Conservation (phyloP, 2,797 vertebrate species). For the Meriones psammophilus region DNA sequence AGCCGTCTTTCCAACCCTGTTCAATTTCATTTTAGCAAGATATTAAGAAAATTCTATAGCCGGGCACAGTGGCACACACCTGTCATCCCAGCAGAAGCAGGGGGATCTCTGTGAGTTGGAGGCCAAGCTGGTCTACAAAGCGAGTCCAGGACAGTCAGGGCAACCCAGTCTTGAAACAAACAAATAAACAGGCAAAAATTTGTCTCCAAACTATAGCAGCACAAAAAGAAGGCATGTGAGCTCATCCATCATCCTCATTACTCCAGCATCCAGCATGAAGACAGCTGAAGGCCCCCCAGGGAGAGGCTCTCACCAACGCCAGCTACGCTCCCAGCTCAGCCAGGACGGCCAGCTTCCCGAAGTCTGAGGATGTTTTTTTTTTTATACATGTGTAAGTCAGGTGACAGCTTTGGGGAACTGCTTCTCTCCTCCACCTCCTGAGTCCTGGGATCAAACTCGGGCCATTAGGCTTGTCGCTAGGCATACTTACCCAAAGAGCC, state of each 20-base stretch:
- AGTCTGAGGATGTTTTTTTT: not conserved
- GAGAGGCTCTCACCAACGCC: not conserved
- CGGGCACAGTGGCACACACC: too few relatives aligned
- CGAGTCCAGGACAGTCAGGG: not conserved
- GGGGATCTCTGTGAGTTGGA: not conserved
- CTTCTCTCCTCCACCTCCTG: not conserved
- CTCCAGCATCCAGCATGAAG: not conserved
- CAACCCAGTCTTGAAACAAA: not conserved
- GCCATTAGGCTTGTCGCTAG: not conserved
- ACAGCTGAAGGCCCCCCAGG: not conserved
- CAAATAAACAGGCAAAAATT: not conserved
- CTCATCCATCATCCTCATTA: accelerated
- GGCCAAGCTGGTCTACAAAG: not conserved
- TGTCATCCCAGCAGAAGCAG: not conserved
- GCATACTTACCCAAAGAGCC: not conserved
- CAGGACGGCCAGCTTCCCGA: not conserved
- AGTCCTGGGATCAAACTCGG: not conserved
- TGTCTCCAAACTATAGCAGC: not conserved
- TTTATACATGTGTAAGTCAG: not conserved
- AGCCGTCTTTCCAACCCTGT: not conserved
- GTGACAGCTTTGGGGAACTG: too few relatives aligned
- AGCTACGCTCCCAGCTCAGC: not conserved
- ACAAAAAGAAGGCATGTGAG: not conserved
- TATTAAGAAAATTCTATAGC: not conserved
- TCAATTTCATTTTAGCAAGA: not conserved